Evolutionary conservation across 2,888 invertebrate genomes (phyloP).

Genomic region (Leptogaster cylindrica): DNA sequence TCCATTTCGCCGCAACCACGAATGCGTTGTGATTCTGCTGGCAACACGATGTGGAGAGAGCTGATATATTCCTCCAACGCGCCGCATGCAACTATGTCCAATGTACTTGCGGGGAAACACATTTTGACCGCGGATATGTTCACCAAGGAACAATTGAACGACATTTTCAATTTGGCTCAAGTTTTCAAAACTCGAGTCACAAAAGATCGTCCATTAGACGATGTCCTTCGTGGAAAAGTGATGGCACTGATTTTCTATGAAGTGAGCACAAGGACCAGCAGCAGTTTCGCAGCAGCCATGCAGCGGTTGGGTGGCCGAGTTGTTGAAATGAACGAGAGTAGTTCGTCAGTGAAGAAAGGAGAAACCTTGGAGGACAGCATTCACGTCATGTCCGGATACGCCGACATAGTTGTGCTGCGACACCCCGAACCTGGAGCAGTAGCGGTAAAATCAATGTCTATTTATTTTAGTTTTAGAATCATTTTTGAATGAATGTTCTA

Average conservation of each 20-base stretch:
- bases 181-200: slow-evolving; percentile 80
- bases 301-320: slow-evolving; percentile 93
- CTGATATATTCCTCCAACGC: slow-evolving; percentile 62
- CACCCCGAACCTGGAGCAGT: slow-evolving; percentile 95
- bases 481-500: not conserved
- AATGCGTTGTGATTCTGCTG: slow-evolving; percentile 67
- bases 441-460: slow-evolving; percentile 66
- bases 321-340: slow-evolving; percentile 85
- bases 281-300: slow-evolving; percentile 97
- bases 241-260: slow-evolving; percentile 98
- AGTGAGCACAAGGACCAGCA: slow-evolving; percentile 94
- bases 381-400: slow-evolving; percentile 87
- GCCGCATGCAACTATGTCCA: slow-evolving; percentile 56
- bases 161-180: slow-evolving; percentile 93
- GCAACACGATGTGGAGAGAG: slow-evolving; percentile 63
- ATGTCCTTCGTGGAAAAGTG: slow-evolving; percentile 87
- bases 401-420: slow-evolving; percentile 91
- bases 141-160: slow-evolving; percentile 86
- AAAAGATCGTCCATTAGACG: slow-evolving; percentile 83
- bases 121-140: slow-evolving; percentile 87
- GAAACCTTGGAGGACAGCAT: slow-evolving; percentile 92
- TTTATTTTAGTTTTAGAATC: not conserved
- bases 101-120: slow-evolving; percentile 74
- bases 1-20: slow-evolving; percentile 64
- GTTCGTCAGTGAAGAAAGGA: slow-evolving; percentile 95